Percentiles rank a stretch among this genome's conserved stretches.
These are phyloP conservation scores for Psilopsiagon aurifrons DNA, from an alignment of 2,113 vertebrate genomes.

Conservation along the genomic window DNA sequence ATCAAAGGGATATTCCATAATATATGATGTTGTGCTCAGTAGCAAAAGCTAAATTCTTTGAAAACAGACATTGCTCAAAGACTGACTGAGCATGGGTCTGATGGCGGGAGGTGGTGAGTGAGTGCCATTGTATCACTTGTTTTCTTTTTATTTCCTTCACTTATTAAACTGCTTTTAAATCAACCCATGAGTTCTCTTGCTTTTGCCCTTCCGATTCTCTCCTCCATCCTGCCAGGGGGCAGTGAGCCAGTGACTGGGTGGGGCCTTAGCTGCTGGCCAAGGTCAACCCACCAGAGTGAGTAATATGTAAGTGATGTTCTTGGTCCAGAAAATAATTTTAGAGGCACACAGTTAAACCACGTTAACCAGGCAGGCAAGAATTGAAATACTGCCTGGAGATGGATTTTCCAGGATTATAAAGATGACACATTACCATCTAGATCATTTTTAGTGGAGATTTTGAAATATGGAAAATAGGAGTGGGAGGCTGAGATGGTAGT, in stretches of 20 bases:
- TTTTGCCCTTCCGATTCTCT: neutral
- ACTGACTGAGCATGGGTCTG: neutral
- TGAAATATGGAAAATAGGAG: neutral
- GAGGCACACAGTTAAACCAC: neutral
- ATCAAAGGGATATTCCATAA: neutral
- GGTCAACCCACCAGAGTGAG: neutral
- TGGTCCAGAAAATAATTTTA: neutral
- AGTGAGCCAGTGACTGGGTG: fast-evolving
- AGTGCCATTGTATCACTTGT: neutral
- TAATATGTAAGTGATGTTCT: neutral
- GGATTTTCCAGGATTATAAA: neutral
- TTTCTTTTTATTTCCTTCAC: neutral
- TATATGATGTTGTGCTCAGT: neutral
- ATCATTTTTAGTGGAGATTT: neutral
- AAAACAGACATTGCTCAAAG: neutral
- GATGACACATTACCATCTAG: neutral
- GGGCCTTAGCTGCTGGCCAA: neutral
- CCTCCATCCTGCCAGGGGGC: neutral
- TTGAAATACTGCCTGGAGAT: neutral
- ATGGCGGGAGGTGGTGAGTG: neutral
- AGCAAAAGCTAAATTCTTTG: neutral
- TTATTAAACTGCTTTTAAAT: neutral
- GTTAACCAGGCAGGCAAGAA: neutral
- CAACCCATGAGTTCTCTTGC: neutral
- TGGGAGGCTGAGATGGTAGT: neutral